phyloP scores from a whole-genome alignment of 2,113 vertebrate genomes.

The Elephantulus edwardii region DNA sequence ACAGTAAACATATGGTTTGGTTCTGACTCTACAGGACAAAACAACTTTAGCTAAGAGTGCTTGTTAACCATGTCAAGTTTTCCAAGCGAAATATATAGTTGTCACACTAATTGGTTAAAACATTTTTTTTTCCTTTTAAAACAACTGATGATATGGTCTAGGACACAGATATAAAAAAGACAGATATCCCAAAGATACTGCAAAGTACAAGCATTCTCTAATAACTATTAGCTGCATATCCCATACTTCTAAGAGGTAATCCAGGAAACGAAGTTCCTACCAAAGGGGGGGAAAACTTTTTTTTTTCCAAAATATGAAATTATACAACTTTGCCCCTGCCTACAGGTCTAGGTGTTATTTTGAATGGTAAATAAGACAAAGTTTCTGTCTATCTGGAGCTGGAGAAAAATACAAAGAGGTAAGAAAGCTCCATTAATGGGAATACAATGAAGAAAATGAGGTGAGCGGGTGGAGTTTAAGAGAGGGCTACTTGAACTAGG shows the following conservation, averaged over 20 bases:
- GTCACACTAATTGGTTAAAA: background rate
- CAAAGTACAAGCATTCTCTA: background rate
- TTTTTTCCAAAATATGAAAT: background rate
- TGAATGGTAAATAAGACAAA: background rate
- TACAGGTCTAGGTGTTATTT: background rate
- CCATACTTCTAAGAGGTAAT: background rate
- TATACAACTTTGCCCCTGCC: background rate
- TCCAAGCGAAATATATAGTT: slow-evolving; percentile 32
- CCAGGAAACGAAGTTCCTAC: background rate
- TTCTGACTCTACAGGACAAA: no score
- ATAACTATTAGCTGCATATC: background rate
- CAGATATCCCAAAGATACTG: slow-evolving; percentile 6
- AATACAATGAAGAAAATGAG: background rate
- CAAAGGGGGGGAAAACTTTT: background rate
- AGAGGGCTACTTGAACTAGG: background rate
- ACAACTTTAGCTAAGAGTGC: no score
- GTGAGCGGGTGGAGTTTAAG: background rate
- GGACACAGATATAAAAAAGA: slow-evolving; percentile 18
- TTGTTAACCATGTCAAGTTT: no score
- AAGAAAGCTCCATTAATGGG: background rate
- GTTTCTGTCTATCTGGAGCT: background rate
- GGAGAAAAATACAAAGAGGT: background rate
- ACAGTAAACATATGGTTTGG: no score
- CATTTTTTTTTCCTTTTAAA: background rate
- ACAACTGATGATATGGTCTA: slow-evolving; percentile 3